phyloP scores from a whole-genome alignment of 2,888 invertebrate species.

The Oligia fasciuncula region DNA sequence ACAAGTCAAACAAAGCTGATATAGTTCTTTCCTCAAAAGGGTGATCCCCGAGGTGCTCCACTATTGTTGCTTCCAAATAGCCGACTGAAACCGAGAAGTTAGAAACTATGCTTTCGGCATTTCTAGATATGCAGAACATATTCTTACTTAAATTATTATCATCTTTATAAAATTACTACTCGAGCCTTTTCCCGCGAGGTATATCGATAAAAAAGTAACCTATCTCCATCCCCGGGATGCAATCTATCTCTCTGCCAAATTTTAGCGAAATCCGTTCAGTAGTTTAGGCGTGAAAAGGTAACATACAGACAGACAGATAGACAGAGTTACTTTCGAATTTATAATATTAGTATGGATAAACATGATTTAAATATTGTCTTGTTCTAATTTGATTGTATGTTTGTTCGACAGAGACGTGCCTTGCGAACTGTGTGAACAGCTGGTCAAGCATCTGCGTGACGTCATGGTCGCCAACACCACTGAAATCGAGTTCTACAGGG shows the following conservation, averaged over 20 bases:
- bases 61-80: neutral
- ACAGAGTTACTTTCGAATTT: too few species aligned
- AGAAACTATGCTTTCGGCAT: neutral
- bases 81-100: neutral
- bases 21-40: neutral
- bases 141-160: neutral
- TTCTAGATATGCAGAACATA: neutral
- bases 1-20: neutral
- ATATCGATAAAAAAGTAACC: too few species aligned
- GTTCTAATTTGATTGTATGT: neutral
- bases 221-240: too few species aligned
- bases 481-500: conserved; percentile 94
- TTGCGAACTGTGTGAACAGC: conserved; percentile 96
- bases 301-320: too few species aligned
- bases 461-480: conserved; percentile 96
- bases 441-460: conserved; percentile 94
- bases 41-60: neutral
- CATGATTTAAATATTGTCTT: neutral
- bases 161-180: neutral
- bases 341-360: too few species aligned
- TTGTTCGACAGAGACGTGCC: conserved; percentile 88
- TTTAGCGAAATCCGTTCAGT: too few species aligned
- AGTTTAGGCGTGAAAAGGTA: too few species aligned
- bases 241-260: too few species aligned
- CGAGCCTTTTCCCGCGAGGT: too few species aligned